phyloP scores from a whole-genome alignment of 2,888 invertebrate species.

The Plebejus anna region DNA sequence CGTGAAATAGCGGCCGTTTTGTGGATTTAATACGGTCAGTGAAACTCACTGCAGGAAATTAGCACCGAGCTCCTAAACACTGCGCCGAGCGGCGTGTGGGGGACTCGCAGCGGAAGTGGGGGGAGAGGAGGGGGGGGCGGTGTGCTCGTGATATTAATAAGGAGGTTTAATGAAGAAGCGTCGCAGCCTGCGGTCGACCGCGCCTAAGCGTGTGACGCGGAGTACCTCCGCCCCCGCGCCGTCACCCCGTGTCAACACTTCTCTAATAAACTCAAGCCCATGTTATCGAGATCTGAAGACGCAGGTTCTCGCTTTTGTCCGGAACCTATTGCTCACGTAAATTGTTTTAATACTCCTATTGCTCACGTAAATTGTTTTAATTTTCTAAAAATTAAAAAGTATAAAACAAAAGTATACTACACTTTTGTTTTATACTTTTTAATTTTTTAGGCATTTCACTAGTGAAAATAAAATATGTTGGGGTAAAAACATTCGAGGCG shows the following conservation, averaged over 20 bases:
- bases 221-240: background rate
- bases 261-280: background rate
- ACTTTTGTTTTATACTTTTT: background rate
- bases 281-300: background rate
- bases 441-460: background rate
- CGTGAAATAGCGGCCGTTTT: conserved; percentile 4
- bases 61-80: conserved; percentile 9
- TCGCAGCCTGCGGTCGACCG: background rate
- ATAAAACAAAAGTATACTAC: too few relatives aligned
- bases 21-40: conserved; percentile 19
- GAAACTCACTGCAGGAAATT: conserved; percentile 12
- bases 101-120: background rate
- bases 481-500: background rate
- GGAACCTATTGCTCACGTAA: background rate
- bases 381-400: too few relatives aligned
- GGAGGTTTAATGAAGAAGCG: background rate
- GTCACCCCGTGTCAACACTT: background rate
- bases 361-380: background rate
- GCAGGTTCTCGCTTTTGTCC: background rate
- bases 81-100: background rate
- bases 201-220: background rate
- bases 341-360: background rate
- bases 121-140: background rate
- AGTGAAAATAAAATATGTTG: background rate
- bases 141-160: background rate